Conservation (phyloP, 1,140 invertebrate genomes). For the Coenobita brevimanus region DNA sequence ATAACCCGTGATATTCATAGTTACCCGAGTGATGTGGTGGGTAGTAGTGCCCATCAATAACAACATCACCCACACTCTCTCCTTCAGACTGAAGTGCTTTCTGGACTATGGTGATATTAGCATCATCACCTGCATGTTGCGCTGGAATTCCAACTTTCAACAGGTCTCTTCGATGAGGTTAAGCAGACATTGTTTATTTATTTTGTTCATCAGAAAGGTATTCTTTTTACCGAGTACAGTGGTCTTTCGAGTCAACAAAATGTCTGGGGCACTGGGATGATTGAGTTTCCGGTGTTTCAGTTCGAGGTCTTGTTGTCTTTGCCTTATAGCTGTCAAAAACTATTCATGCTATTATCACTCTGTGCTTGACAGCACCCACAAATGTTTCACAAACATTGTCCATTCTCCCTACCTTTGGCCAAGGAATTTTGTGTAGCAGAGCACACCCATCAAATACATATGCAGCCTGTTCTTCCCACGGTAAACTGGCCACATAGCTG, state of each 20-base stretch:
- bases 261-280: not conserved
- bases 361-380: not conserved
- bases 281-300: not conserved
- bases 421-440: not conserved
- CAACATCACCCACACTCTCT: no score
- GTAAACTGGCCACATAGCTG: constrained; percentile 4
- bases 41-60: no score
- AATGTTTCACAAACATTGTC: not conserved
- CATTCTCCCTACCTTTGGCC: constrained; percentile 4
- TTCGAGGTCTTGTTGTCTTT: not conserved
- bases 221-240: constrained; percentile 4
- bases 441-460: not conserved
- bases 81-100: no score
- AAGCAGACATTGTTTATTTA: not conserved
- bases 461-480: no score
- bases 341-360: not conserved
- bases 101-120: no score
- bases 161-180: not conserved
- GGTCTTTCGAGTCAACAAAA: not conserved
- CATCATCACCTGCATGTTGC: not conserved
- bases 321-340: constrained; percentile 6
- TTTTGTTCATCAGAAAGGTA: constrained; percentile 5
- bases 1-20: no score
- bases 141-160: not conserved
- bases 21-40: no score